Evolutionary conservation across 2,797 vertebrate species (phyloP).

Genomic region (Sebastes taczanowskii): DNA sequence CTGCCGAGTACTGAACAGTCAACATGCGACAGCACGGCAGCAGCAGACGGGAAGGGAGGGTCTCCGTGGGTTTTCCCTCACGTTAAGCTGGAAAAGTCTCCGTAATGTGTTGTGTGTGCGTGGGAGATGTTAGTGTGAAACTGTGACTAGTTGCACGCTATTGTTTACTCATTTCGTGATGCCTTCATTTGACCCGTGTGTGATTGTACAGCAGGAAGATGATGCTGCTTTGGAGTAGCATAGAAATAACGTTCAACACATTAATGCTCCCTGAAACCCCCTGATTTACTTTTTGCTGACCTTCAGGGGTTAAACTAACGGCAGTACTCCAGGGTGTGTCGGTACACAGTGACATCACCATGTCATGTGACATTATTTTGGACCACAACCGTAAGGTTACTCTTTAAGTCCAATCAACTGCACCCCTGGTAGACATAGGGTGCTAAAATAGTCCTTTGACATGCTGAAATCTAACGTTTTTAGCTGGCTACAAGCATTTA

Average conservation of each 20-base stretch:
- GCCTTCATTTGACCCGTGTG: background rate
- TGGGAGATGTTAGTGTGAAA: background rate
- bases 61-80: background rate
- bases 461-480: too few species aligned
- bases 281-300: background rate
- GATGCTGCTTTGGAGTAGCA: background rate
- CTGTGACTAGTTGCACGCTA: background rate
- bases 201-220: background rate
- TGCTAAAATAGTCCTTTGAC: too few species aligned
- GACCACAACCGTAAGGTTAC: background rate
- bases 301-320: background rate
- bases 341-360: background rate
- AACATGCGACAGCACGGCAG: slow-evolving; percentile 15
- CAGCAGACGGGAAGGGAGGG: background rate
- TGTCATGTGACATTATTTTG: background rate
- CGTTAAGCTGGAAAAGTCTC: background rate
- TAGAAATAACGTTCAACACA: background rate
- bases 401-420: background rate
- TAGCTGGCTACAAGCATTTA: too few species aligned
- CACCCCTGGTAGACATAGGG: too few species aligned
- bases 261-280: background rate
- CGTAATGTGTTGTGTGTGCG: background rate
- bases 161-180: background rate
- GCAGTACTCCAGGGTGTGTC: background rate
- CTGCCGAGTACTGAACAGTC: slow-evolving; percentile 32